Conservation (phyloP, 2,113 vertebrate species). For the Lophura nycthemera region DNA sequence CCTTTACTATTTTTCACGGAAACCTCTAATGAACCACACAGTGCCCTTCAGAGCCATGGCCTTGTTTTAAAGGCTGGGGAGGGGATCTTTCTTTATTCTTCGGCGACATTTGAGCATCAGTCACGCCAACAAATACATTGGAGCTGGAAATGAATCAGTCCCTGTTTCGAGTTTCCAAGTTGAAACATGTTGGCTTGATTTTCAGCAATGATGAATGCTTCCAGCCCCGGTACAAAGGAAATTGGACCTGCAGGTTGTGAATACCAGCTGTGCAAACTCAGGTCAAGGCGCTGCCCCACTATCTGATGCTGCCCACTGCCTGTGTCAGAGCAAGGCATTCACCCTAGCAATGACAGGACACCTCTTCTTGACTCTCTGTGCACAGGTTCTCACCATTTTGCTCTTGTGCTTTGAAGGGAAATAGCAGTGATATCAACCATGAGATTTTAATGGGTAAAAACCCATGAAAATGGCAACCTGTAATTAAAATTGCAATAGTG, state of each 20-base stretch:
- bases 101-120: not conserved
- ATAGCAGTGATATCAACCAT: not conserved
- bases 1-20: constrained; percentile 40
- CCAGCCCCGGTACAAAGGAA: not conserved
- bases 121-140: not conserved
- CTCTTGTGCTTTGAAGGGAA: not conserved
- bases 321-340: not conserved
- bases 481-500: not conserved
- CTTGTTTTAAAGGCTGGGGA: constrained; percentile 58
- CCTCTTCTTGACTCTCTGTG: not conserved
- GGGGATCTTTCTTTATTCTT: constrained; percentile 47
- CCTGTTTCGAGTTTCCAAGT: constrained; percentile 15
- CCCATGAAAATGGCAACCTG: not conserved
- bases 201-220: constrained; percentile 1
- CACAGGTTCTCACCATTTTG: not conserved
- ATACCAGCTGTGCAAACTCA: constrained; percentile 20
- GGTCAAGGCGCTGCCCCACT: not conserved
- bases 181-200: constrained; percentile 40
- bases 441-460: not conserved
- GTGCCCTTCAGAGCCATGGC: constrained; percentile 41
- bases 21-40: constrained; percentile 34
- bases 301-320: not conserved
- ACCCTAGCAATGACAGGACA: not conserved
- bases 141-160: constrained; percentile 15
- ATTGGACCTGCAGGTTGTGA: not conserved